A percentile compares a stretch with the other conserved stretches of the same genome.
Conservation (phyloP, 2,888 invertebrate genomes). For the Scaeva pyrastri region DNA sequence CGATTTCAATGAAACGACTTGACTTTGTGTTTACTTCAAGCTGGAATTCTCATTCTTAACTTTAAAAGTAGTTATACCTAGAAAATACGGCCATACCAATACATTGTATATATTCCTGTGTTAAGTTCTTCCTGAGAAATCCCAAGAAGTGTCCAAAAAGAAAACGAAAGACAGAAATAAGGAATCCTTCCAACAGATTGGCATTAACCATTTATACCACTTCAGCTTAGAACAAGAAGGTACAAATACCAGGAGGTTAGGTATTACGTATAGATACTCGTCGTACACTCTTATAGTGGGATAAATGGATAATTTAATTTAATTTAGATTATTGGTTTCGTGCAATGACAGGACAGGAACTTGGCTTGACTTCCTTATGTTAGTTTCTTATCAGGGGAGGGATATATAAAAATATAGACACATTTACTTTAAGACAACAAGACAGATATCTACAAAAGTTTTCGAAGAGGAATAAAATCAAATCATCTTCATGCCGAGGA, state of each 20-base stretch:
- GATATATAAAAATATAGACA: neutral
- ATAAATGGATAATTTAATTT: constrained; percentile 32
- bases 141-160: constrained; percentile 9
- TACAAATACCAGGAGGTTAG: no score
- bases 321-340: constrained; percentile 21
- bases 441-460: neutral
- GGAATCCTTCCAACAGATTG: constrained; percentile 14
- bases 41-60: neutral
- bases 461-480: no score
- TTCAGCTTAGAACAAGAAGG: neutral
- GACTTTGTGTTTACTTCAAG: constrained; percentile 11
- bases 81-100: neutral
- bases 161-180: neutral
- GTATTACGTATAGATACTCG: no score
- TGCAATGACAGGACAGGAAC: neutral
- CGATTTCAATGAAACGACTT: constrained; percentile 18
- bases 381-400: neutral
- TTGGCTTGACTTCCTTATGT: neutral
- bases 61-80: neutral
- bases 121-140: constrained; percentile 8
- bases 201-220: constrained; percentile 28
- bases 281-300: neutral
- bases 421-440: neutral
- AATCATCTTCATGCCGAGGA: no score
- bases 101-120: neutral